These are phyloP conservation scores for Neoitamus cyanurus DNA, from an alignment of 2,888 invertebrate genomes.

Conservation along the genomic window DNA sequence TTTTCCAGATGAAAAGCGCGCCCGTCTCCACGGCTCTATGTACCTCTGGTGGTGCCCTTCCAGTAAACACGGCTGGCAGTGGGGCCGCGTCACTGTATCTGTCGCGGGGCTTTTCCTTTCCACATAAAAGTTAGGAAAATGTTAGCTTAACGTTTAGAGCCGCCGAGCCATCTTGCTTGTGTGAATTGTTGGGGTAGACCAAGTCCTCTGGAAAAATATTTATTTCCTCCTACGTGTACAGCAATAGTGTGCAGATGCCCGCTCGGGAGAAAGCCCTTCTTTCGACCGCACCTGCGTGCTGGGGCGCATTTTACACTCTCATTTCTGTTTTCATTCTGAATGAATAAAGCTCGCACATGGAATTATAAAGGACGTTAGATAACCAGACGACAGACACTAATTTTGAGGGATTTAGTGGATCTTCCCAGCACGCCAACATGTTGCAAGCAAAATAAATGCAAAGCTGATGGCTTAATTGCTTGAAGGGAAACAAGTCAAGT, in stretches of 20 bases:
- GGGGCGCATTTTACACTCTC: not conserved
- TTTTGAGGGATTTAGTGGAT: not conserved
- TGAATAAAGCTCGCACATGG: slow-evolving; percentile 38
- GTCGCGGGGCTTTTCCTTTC: slow-evolving; percentile 1
- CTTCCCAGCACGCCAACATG: not conserved
- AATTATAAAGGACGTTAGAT: not conserved
- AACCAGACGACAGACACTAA: not conserved
- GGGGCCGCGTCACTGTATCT: not conserved
- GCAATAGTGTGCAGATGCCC: not conserved
- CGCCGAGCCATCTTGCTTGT: not conserved
- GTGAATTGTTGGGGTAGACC: slow-evolving; percentile 40
- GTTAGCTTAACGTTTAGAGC: not conserved
- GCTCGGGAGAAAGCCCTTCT: not conserved
- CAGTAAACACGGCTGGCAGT: not conserved
- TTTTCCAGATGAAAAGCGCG: slow-evolving; percentile 42
- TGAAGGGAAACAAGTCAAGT: not conserved
- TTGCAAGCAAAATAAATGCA: not conserved
- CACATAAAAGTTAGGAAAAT: not conserved
- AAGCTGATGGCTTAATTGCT: not conserved
- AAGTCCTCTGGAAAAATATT: slow-evolving; percentile 33
- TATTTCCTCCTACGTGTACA: not conserved
- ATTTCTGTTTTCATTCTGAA: not conserved
- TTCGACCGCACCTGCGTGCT: not conserved
- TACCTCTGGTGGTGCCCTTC: not conserved
- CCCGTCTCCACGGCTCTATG: slow-evolving; percentile 1